Evolutionary conservation across 64 coral and sea anemone genomes (phyloP), one percentile per base, ranked within the genome.

Genomic region (Stylophora pistillata): DNA sequence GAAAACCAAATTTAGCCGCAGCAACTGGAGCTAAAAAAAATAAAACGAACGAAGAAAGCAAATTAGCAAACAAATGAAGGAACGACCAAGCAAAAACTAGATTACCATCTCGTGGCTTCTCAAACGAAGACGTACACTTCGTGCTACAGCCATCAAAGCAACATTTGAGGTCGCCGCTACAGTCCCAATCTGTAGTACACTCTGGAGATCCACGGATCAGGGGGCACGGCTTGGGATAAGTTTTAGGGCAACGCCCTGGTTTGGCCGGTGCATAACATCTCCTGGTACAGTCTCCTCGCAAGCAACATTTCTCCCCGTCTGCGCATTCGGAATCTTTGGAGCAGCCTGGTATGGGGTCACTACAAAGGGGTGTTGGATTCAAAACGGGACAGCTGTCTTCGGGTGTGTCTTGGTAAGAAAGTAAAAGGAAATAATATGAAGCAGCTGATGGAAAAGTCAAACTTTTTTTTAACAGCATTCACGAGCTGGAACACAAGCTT

Each of bases 161-260:
- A 54, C 80, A 84, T 21, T 84, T 84, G 20, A 16, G 61, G 4
- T 84, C 61, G 53, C 80, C 80, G 53, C 33, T 14, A 13, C 80
- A 84, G 62, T 84, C 80, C 60, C 60, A 84, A 21, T 84, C 80
- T 37, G 80, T 84, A n/a, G 58, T 52, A 53, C 80, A 84, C 15
- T 69, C 33, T 13, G 37, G 11, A 69, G 29, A 33, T 64, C 13
- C 12, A 5, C 52, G 0, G 27, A 52, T 68, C 7, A 23, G 31
- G 53, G 80, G 34, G 47, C 80, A 84, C 0, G 80, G 60, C 53
- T 53, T 28, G 27, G 31, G 31, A 4, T 69, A 37, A 25, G 65
- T 2, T 7, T 25, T 25, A 4, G 37, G 80, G 21, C 80, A 84
- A 10, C 69, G 32, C 27, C 80, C 80, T 68, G 61, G 3, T 52